phyloP scores from a whole-genome alignment of 92 coral and sea anemone genomes.

The Porites rus region DNA sequence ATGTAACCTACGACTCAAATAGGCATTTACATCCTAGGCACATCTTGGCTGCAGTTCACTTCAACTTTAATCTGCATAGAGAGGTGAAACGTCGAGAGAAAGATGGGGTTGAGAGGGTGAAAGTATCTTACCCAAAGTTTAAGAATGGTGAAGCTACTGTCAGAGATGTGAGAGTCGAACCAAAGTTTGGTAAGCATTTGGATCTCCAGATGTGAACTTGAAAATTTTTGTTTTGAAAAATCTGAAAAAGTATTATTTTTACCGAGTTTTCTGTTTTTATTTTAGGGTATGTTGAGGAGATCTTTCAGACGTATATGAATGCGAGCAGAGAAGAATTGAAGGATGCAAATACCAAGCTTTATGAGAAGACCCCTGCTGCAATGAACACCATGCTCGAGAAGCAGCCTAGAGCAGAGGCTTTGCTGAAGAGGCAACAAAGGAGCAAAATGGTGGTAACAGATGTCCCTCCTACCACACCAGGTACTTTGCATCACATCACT shows the following conservation, averaged over 20 bases:
- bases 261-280: too few relatives aligned
- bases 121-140: constrained; percentile 31
- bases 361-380: constrained; percentile 21
- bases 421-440: background rate
- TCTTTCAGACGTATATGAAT: background rate
- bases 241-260: background rate
- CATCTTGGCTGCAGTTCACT: constrained; percentile 22
- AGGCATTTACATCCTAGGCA: background rate
- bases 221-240: background rate
- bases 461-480: constrained; percentile 36
- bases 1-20: background rate
- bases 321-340: background rate
- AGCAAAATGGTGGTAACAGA: constrained; percentile 18
- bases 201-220: background rate
- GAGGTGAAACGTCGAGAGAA: constrained; percentile 5
- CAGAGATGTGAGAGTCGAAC: constrained; percentile 29
- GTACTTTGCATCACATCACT: background rate
- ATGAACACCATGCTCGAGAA: constrained; percentile 18
- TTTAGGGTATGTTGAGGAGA: constrained; percentile 4
- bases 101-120: constrained; percentile 5
- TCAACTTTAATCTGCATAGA: constrained; percentile 29
- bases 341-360: background rate
- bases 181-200: constrained; percentile 19
- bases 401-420: constrained; percentile 16
- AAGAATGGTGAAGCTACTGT: constrained; percentile 44